Evolutionary conservation across 2,797 vertebrate genomes (phyloP).

Genomic region (Sebastes trivittatus): DNA sequence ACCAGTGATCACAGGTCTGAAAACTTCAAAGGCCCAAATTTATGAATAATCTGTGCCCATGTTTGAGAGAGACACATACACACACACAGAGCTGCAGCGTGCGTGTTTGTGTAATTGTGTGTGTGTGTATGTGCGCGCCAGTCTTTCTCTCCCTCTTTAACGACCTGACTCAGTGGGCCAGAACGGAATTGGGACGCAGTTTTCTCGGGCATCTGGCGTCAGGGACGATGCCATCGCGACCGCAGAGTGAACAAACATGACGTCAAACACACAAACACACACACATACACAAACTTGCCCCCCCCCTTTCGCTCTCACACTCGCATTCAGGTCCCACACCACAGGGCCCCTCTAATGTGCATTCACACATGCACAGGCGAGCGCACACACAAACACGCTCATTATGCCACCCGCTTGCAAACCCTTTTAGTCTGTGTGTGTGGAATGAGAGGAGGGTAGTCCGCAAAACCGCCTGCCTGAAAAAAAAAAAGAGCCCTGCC

Average conservation of each 20-base stretch:
- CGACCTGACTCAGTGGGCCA: constrained; percentile 75
- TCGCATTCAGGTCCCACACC: constrained; percentile 59
- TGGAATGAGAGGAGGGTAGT: constrained; percentile 80
- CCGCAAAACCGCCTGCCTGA: constrained; percentile 78
- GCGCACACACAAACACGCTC: constrained; percentile 63
- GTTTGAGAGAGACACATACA: constrained; percentile 45
- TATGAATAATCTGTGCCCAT: constrained; percentile 62
- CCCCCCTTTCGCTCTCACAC: constrained; percentile 33
- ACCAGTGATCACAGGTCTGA: constrained; percentile 76
- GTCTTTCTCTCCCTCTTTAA: constrained; percentile 67
- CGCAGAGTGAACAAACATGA: constrained; percentile 80
- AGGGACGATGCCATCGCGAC: constrained; percentile 77
- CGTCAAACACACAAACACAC: constrained; percentile 67
- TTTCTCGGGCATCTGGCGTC: constrained; percentile 79
- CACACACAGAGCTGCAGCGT: constrained; percentile 23
- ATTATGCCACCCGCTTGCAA: constrained; percentile 80
- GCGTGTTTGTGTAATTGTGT: not conserved
- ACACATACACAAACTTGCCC: not conserved
- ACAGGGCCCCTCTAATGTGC: constrained; percentile 67
- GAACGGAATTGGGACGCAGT: constrained; percentile 72
- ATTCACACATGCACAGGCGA: constrained; percentile 56
- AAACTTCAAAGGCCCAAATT: constrained; percentile 76
- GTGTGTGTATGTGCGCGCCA: not conserved
- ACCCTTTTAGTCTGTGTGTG: constrained; percentile 78
- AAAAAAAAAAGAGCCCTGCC: constrained; percentile 76